phyloP scores from a whole-genome alignment of 2,888 invertebrate species.

The Merodon equestris region DNA sequence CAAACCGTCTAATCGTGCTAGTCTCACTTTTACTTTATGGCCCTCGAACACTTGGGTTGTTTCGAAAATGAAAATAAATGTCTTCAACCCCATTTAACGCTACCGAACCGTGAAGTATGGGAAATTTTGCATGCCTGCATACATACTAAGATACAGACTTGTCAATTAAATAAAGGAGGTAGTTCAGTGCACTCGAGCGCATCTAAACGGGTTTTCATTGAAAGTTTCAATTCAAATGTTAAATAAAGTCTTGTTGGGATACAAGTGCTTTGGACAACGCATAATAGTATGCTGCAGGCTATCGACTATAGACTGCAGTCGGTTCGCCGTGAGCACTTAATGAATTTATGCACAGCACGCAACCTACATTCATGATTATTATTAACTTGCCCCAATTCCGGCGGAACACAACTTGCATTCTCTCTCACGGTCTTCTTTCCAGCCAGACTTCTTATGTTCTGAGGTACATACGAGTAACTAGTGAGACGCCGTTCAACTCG shows the following conservation, averaged over 20 bases:
- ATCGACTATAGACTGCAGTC: too few species aligned
- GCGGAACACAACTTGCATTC: constrained; percentile 29
- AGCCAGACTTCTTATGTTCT: constrained; percentile 8
- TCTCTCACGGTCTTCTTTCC: constrained; percentile 41
- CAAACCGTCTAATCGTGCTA: too few species aligned
- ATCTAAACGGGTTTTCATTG: constrained; percentile 42
- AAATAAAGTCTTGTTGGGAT: constrained; percentile 15
- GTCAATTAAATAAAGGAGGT: constrained; percentile 45
- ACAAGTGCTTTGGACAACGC: too few species aligned
- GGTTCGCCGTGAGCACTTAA: constrained; percentile 26
- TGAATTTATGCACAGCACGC: constrained; percentile 56
- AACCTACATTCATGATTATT: constrained; percentile 42
- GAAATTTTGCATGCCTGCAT: constrained; percentile 8
- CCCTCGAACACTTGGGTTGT: background rate
- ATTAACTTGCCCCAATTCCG: constrained; percentile 40
- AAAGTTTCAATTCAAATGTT: constrained; percentile 36
- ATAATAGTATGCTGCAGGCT: too few species aligned
- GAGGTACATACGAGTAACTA: background rate
- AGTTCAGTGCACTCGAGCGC: constrained; percentile 24
- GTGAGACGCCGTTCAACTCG: too few species aligned
- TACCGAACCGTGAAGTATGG: background rate
- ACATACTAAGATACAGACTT: constrained; percentile 14
- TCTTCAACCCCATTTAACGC: background rate
- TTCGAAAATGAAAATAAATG: background rate
- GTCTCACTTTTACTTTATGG: too few species aligned